These are phyloP conservation scores for Tholera decimalis DNA, from an alignment of 2,888 invertebrate genomes.

Conservation along the genomic window DNA sequence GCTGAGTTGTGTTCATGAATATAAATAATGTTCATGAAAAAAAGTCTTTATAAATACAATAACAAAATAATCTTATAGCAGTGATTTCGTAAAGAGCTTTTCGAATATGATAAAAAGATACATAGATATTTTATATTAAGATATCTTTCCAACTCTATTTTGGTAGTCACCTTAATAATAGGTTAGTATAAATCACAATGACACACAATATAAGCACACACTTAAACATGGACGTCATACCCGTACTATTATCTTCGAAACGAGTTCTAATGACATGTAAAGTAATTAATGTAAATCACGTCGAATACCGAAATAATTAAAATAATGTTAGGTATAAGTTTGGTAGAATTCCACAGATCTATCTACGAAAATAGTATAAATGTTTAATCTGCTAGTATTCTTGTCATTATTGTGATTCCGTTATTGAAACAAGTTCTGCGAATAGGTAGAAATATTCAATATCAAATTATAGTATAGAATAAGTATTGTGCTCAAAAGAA, in stretches of 20 bases:
- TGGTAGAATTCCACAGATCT: conserved; percentile 53
- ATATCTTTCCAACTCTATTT: conserved; percentile 12
- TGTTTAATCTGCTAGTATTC: conserved; percentile 29
- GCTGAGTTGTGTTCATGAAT: too few relatives aligned
- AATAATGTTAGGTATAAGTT: conserved; percentile 59
- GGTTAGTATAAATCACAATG: conserved; percentile 18
- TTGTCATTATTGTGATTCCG: conserved; percentile 48
- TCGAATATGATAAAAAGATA: background rate
- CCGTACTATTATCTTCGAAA: conserved; percentile 43
- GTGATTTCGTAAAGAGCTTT: background rate
- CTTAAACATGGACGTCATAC: conserved; percentile 61
- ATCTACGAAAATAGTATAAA: conserved; percentile 12
- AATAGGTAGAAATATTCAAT: conserved; percentile 3
- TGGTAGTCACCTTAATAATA: conserved; percentile 13
- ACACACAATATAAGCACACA: conserved; percentile 40
- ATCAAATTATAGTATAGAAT: too few relatives aligned
- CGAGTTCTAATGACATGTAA: conserved; percentile 49
- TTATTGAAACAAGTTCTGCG: conserved; percentile 47
- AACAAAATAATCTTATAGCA: too few relatives aligned
- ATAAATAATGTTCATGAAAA: too few relatives aligned
- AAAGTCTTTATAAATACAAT: too few relatives aligned
- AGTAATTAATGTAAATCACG: conserved; percentile 48
- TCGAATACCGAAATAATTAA: conserved; percentile 56
- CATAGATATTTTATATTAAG: background rate
- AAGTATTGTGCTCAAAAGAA: too few relatives aligned